Evolutionary conservation across 2,113 vertebrate genomes (phyloP), one percentile per base, ranked within the genome.

Genomic region (Smithornis capensis): DNA sequence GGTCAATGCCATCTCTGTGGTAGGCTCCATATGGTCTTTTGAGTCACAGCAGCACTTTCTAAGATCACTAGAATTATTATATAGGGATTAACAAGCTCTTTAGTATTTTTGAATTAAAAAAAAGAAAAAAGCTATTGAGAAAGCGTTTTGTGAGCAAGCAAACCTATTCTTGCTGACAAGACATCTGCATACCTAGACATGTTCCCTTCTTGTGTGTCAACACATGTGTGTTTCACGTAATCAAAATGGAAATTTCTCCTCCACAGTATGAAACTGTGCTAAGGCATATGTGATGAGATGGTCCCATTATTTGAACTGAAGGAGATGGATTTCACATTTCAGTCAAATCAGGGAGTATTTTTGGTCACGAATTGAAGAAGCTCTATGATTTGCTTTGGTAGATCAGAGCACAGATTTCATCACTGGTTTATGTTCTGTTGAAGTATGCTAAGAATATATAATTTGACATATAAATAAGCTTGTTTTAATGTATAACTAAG

Each of bases 381-480:
- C 17, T 29, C 28, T 55, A 3, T 33, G 52, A 67, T 67, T 80
- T 84, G 47, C 69, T 84, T 56, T 14, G 12, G 52, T 62, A 37
- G 45, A 38, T 79, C 73, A 87, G 33, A 70, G 53, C 40, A 50
- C 10, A 65, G 23, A 49, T 49, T 85, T 82, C 70, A 64, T 49
- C 59, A 24, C 10, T 0, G 0, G 11, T 57, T 85, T 57, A 59
- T 53, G 49, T 27, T 73, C n/a, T 35, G 33, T 52, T 83, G 29
- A 64, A 83, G 38, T 64, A 33, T 27, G 16, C 70, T 60, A 92
- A 92, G 56, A 89, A 83, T 92, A 94, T 55, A 45, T 10, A 19
- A 33, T 79, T 83, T 89, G 67, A 92, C 62, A 92, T 92, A 83
- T 89, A 92, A 94, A 89, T 70, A 2, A 89, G 23, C 44, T 83